Evolutionary conservation across 2,888 invertebrate genomes (phyloP).

Genomic region (Cerastis leucographa): DNA sequence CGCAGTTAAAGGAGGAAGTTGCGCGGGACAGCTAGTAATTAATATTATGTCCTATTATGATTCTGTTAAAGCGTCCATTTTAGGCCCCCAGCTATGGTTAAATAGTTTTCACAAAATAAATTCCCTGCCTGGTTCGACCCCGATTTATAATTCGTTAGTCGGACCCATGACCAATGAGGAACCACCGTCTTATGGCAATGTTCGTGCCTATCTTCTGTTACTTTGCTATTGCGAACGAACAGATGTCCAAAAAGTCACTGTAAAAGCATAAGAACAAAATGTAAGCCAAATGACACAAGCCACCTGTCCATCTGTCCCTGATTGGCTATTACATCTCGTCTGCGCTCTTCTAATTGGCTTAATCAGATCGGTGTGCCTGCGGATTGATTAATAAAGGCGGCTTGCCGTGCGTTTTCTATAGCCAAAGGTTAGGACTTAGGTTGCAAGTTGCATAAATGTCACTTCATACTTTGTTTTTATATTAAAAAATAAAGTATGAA

Average conservation of each 20-base stretch:
- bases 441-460: conserved; percentile 54
- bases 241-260: background rate
- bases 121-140: too few species aligned
- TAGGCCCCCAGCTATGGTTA: too few species aligned
- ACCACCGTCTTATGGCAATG: too few species aligned
- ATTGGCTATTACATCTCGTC: conserved; percentile 21
- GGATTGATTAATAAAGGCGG: conserved; percentile 36
- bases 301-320: conserved; percentile 8
- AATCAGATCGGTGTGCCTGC: conserved; percentile 25
- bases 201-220: too few species aligned
- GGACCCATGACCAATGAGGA: too few species aligned
- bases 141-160: too few species aligned
- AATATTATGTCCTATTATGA: too few species aligned
- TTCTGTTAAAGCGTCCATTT: too few species aligned
- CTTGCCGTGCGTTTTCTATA: conserved; percentile 23
- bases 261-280: background rate
- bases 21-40: too few species aligned
- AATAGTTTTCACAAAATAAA: too few species aligned
- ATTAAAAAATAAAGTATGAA: conserved; percentile 22
- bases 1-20: too few species aligned
- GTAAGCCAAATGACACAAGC: conserved; percentile 13
- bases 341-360: conserved; percentile 46
- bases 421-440: conserved; percentile 25
- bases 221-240: background rate
- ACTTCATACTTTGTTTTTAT: conserved; percentile 29